A percentile compares a stretch with the other conserved stretches of the same genome.
Conservation (phyloP, 92 coral and sea anemone genomes). For the Porites evermanni region DNA sequence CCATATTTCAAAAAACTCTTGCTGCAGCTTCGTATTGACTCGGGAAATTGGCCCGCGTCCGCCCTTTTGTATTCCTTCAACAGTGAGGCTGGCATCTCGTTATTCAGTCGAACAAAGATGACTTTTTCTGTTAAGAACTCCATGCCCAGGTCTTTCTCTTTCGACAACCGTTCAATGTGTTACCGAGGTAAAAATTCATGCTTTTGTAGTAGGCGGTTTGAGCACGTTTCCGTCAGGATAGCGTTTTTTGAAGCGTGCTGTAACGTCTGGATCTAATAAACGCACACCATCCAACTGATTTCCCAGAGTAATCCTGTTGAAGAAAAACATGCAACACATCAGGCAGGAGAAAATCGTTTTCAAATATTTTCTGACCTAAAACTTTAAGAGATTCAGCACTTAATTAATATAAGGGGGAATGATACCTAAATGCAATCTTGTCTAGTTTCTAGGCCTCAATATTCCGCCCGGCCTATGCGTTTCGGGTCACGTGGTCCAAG, state of each 20-base stretch:
- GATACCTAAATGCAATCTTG: too few species aligned
- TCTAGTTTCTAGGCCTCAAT: too few species aligned
- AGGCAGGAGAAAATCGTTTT: neutral
- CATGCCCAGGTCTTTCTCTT: neutral
- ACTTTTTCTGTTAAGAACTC: neutral
- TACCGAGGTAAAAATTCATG: constrained; percentile 2
- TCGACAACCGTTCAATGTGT: neutral
- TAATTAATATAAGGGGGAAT: too few species aligned
- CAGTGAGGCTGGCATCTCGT: too few species aligned
- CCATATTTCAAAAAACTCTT: too few species aligned
- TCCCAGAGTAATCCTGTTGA: constrained; percentile 92
- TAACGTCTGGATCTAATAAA: constrained; percentile 95
- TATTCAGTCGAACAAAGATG: too few species aligned
- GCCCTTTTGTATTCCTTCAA: too few species aligned
- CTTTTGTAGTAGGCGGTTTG: constrained; percentile 41
- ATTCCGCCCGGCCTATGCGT: too few species aligned
- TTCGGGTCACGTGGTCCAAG: too few species aligned
- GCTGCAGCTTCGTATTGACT: too few species aligned
- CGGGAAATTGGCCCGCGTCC: too few species aligned
- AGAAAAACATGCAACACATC: neutral
- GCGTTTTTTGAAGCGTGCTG: constrained; percentile 85
- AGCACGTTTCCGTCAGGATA: constrained; percentile 88
- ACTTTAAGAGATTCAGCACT: too few species aligned
- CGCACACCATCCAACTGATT: constrained; percentile 97
- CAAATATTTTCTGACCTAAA: neutral